A percentile compares a stretch with the other conserved stretches of the same genome.
phyloP scores from a whole-genome alignment of 2,888 invertebrate species.

The Antheraea assamensis region DNA sequence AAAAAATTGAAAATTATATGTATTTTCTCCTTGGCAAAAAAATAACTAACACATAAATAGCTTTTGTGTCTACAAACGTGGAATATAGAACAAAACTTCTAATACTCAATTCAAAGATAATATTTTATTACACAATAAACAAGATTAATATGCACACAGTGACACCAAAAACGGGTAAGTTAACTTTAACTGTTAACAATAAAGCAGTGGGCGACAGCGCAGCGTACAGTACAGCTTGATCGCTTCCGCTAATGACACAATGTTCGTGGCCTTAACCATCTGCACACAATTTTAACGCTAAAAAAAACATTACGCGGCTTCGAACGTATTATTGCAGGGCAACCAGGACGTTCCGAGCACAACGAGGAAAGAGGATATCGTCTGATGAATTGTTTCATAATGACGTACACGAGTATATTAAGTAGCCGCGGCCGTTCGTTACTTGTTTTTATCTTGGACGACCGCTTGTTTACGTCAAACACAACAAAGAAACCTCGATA shows the following conservation, averaged over 20 bases:
- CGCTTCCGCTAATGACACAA: conserved; percentile 6
- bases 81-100: not conserved
- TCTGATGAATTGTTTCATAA: conserved; percentile 20
- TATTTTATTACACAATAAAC: not conserved
- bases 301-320: conserved; percentile 48
- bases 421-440: not conserved
- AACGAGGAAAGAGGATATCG: conserved; percentile 23
- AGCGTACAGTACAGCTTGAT: not conserved
- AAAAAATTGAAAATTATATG: not conserved
- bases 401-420: conserved; percentile 8
- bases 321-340: conserved; percentile 26
- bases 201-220: not conserved
- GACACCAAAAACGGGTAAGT: not conserved
- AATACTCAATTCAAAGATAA: not conserved
- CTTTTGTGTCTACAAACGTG: not conserved
- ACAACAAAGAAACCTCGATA: not conserved
- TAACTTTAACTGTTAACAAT: conserved; percentile 1
- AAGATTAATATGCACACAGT: not conserved
- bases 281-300: conserved; percentile 39
- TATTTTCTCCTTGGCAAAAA: not conserved
- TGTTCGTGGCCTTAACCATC: conserved; percentile 30
- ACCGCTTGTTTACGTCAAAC: not conserved
- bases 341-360: conserved; percentile 21
- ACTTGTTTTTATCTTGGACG: not conserved
- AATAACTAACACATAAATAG: not conserved